Conservation (phyloP, 2,888 invertebrate genomes). For the Timema podura region DNA sequence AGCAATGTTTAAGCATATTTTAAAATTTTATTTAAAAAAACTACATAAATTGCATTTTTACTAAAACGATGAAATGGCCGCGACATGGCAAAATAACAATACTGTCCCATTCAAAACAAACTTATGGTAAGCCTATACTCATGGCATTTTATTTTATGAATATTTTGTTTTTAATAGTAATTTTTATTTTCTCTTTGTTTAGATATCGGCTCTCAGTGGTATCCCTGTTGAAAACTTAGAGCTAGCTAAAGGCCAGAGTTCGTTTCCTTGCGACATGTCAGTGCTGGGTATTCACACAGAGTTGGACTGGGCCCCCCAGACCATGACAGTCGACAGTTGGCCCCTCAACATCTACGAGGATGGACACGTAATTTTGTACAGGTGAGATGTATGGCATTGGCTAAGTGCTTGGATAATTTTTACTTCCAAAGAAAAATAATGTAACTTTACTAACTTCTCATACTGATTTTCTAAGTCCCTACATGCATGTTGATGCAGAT, state of each 20-base stretch:
- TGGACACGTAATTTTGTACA: slow-evolving; percentile 63
- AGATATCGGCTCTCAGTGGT: slow-evolving; percentile 52
- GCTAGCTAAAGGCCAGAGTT: slow-evolving; percentile 55
- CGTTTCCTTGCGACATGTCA: slow-evolving; percentile 62
- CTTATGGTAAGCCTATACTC: neutral
- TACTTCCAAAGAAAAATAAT: no score
- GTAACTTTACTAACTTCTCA: no score
- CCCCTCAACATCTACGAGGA: slow-evolving; percentile 56
- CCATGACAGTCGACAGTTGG: slow-evolving; percentile 52
- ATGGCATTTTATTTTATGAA: neutral
- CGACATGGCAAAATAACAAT: no score
- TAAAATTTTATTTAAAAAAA: no score
- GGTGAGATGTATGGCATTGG: slow-evolving; percentile 45
- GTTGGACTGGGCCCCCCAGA: slow-evolving; percentile 57
- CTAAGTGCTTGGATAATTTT: no score
- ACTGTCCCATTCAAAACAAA: neutral
- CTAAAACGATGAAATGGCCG: no score
- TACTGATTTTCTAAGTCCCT: no score
- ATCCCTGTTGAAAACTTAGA: slow-evolving; percentile 61
- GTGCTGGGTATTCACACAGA: slow-evolving; percentile 57
- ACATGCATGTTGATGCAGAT: no score
- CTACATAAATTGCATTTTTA: neutral
- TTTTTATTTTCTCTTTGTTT: slow-evolving; percentile 30
- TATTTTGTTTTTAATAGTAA: neutral
- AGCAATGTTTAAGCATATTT: no score